Conservation (phyloP, 2,113 vertebrate genomes). For the Perccottus glenii region DNA sequence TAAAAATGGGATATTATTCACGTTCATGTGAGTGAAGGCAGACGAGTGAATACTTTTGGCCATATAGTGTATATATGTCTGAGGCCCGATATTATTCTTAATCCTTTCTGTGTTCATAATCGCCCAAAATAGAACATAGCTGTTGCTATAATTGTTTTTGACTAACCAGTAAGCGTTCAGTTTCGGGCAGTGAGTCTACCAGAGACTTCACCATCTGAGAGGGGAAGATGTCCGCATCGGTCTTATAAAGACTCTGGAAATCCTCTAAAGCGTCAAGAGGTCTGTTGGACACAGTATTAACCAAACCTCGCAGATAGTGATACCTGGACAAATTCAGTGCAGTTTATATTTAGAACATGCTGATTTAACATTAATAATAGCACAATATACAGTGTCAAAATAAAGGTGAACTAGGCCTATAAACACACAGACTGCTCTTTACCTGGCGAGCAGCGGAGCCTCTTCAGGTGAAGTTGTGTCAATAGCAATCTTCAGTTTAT, state of each 20-base stretch:
- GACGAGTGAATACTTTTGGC: too few relatives aligned
- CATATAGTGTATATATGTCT: too few relatives aligned
- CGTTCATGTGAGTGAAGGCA: too few relatives aligned
- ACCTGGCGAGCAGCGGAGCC: conserved; percentile 87
- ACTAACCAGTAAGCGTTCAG: conserved; percentile 75
- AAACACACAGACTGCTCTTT: conserved; percentile 21
- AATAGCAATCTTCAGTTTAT: conserved; percentile 86
- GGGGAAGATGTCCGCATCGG: conserved; percentile 91
- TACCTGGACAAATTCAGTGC: conserved; percentile 80
- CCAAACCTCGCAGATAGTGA: conserved; percentile 91
- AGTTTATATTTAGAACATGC: neutral
- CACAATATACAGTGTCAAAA: too few relatives aligned
- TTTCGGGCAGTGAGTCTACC: conserved; percentile 77
- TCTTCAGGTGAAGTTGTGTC: conserved; percentile 74
- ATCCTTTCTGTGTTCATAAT: too few relatives aligned
- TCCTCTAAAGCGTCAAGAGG: conserved; percentile 88
- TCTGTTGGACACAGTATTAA: conserved; percentile 85
- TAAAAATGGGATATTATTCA: too few relatives aligned
- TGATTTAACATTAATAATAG: too few relatives aligned
- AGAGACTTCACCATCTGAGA: conserved; percentile 85
- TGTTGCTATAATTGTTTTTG: neutral
- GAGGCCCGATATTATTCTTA: too few relatives aligned
- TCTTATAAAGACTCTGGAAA: conserved; percentile 95
- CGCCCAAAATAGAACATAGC: too few relatives aligned
- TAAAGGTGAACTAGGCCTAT: too few relatives aligned